These are phyloP conservation scores for Fringilla coelebs DNA, from an alignment of 2,797 vertebrate species.

Conservation along the genomic window DNA sequence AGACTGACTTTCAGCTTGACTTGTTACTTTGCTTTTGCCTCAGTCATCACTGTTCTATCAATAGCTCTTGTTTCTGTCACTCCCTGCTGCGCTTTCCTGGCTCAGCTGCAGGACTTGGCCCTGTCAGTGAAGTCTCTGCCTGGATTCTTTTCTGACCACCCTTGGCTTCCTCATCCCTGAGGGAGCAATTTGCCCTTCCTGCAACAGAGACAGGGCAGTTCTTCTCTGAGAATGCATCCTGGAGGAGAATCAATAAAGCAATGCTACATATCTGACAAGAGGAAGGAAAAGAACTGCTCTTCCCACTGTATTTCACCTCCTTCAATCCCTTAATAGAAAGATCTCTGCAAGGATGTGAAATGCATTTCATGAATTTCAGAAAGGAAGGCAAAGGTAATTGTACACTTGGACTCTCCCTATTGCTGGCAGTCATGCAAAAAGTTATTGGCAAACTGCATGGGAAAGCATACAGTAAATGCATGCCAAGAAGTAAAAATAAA, in stretches of 20 bases:
- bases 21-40: not conserved
- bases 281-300: not conserved
- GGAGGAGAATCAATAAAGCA: not conserved
- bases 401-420: not conserved
- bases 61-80: not conserved
- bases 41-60: not conserved
- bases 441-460: constrained; percentile 31
- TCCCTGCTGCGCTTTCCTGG: not conserved
- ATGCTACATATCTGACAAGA: not conserved
- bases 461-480: not conserved
- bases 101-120: not conserved
- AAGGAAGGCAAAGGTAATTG: not conserved
- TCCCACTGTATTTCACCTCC: not conserved
- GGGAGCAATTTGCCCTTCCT: not conserved
- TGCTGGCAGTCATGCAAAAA: constrained; percentile 4
- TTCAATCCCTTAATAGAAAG: not conserved
- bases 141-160: not conserved
- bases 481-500: constrained; percentile 33
- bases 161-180: not conserved
- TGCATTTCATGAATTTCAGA: not conserved
- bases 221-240: not conserved
- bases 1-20: not conserved
- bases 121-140: not conserved
- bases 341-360: not conserved
- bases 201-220: not conserved